Percentiles rank a stretch among this genome's conserved stretches.
phyloP scores from a whole-genome alignment of 2,797 vertebrate species.

The Alcedo atthis region DNA sequence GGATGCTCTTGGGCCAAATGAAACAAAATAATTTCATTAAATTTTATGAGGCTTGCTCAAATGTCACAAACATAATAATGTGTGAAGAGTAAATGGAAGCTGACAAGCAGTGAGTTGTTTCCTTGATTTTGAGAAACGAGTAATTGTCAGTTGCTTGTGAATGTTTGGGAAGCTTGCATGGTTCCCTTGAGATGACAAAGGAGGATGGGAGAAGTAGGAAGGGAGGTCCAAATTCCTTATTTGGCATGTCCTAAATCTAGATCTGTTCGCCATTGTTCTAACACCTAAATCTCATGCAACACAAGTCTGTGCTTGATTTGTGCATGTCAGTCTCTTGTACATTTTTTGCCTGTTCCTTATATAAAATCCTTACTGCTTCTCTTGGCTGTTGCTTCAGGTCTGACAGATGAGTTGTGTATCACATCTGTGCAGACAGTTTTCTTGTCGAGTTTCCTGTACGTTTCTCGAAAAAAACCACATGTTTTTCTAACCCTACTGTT shows the following conservation, averaged over 20 bases:
- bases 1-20: neutral
- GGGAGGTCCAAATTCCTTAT: neutral
- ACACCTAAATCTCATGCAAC: neutral
- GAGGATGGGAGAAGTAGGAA: neutral
- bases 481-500: conserved; percentile 6
- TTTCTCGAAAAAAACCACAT: neutral
- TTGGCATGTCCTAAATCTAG: neutral
- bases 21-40: neutral
- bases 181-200: neutral
- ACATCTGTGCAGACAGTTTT: neutral
- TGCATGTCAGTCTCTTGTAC: neutral
- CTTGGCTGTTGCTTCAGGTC: neutral
- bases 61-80: neutral
- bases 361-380: neutral
- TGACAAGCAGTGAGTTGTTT: neutral
- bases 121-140: neutral
- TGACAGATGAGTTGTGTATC: neutral
- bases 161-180: neutral
- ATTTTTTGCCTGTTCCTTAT: neutral
- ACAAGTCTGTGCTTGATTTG: neutral
- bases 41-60: neutral
- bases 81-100: neutral
- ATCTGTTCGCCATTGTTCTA: neutral
- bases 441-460: neutral
- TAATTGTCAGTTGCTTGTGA: neutral